These are phyloP conservation scores for Leptosomus discolor DNA, from an alignment of 2,113 vertebrate species.

Conservation along the genomic window DNA sequence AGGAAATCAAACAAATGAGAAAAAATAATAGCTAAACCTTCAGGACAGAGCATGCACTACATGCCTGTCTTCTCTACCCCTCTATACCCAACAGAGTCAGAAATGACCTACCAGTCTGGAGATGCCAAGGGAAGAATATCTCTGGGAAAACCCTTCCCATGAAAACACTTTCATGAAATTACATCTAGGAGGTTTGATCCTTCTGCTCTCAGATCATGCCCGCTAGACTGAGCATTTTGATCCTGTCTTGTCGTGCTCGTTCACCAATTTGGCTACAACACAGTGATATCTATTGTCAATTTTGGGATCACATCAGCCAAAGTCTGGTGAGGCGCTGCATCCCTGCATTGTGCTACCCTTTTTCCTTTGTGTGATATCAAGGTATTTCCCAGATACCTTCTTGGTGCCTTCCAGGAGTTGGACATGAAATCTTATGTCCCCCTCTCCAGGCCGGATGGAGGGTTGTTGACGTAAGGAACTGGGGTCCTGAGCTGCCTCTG, in stretches of 20 bases:
- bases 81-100: background rate
- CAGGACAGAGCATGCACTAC: background rate
- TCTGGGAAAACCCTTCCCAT: background rate
- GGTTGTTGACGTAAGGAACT: background rate
- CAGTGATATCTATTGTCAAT: rapidly evolving
- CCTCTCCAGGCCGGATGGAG: background rate
- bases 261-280: background rate
- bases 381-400: too few species aligned
- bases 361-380: background rate
- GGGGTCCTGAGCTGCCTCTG: background rate
- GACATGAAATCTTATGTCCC: background rate
- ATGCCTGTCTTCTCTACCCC: background rate
- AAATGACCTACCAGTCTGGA: background rate
- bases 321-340: too few species aligned
- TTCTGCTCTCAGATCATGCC: background rate
- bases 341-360: too few species aligned
- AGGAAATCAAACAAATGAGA: background rate
- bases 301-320: background rate
- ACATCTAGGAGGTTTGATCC: background rate
- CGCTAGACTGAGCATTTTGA: background rate
- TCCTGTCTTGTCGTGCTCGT: background rate
- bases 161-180: background rate
- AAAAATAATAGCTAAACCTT: background rate
- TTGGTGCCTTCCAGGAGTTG: background rate
- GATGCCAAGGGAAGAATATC: background rate